Conservation (phyloP, 2,797 vertebrate species). For the Alfaro cultratus region DNA sequence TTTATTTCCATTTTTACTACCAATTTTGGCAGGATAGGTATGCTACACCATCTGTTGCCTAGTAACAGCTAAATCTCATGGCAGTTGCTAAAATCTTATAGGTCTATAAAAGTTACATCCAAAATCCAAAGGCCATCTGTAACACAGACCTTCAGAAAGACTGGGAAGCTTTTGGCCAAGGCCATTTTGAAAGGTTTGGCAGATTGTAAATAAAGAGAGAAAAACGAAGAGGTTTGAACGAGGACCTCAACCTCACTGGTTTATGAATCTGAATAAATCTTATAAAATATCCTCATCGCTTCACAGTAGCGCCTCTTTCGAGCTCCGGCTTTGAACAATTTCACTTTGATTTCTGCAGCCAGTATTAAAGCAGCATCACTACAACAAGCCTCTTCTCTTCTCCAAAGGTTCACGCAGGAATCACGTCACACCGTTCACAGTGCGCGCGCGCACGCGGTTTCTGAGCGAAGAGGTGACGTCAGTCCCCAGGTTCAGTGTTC, state of each 20-base stretch:
- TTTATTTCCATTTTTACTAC: not conserved
- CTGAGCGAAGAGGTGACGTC: conserved; percentile 55
- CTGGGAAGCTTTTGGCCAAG: not conserved
- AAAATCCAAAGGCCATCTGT: not conserved
- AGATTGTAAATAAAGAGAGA: not conserved
- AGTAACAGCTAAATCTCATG: not conserved
- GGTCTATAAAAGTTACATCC: not conserved
- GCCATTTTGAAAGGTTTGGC: not conserved
- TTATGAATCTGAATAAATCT: not conserved
- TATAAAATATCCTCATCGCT: not conserved
- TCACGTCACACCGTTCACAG: conserved; percentile 28
- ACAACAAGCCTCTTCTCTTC: not conserved
- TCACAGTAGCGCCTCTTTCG: not conserved
- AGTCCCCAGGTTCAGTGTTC: conserved; percentile 2
- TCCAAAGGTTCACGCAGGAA: not conserved
- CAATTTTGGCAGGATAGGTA: not conserved
- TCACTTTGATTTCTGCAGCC: not conserved
- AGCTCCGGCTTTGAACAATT: not conserved
- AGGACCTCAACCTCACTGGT: not conserved
- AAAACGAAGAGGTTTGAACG: not conserved
- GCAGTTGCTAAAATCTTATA: not conserved
- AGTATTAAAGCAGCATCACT: not conserved
- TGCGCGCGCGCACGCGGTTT: not conserved
- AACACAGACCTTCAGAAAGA: not conserved
- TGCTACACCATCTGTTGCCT: not conserved